Conservation (phyloP, 2,888 invertebrate species). For the Acanthococcus lagerstroemiae region DNA sequence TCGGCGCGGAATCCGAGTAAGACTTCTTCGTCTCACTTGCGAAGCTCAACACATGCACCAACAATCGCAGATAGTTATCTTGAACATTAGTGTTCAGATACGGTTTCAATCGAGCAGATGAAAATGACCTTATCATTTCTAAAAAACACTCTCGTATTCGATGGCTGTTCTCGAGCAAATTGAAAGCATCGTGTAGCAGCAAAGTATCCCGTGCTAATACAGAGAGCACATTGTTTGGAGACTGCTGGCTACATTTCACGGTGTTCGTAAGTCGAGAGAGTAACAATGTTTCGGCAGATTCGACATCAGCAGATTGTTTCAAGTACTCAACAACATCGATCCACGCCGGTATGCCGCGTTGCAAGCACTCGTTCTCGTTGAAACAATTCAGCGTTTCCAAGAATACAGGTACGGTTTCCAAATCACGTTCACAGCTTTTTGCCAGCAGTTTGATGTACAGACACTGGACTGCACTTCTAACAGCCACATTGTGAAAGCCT, state of each 20-base stretch:
- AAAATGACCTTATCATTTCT: neutral
- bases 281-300: neutral
- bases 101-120: neutral
- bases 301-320: neutral
- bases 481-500: neutral
- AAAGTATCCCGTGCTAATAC: neutral
- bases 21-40: no score
- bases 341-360: neutral
- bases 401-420: neutral
- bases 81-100: neutral
- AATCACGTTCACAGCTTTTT: neutral
- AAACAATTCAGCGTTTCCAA: neutral
- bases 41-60: slow-evolving; percentile 1
- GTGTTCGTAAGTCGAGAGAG: neutral
- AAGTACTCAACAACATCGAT: neutral
- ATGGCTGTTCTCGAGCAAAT: neutral
- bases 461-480: slow-evolving; percentile 15
- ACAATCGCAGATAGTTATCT: slow-evolving; percentile 9
- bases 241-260: neutral
- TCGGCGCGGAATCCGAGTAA: no score
- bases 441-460: slow-evolving; percentile 1
- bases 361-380: slow-evolving; percentile 11
- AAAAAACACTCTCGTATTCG: neutral
- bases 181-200: slow-evolving; percentile 3
- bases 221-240: neutral